Base-by-base conservation (phyloP, 1,140 invertebrate genomes). In the Drosophila equinoxialis region DNA sequence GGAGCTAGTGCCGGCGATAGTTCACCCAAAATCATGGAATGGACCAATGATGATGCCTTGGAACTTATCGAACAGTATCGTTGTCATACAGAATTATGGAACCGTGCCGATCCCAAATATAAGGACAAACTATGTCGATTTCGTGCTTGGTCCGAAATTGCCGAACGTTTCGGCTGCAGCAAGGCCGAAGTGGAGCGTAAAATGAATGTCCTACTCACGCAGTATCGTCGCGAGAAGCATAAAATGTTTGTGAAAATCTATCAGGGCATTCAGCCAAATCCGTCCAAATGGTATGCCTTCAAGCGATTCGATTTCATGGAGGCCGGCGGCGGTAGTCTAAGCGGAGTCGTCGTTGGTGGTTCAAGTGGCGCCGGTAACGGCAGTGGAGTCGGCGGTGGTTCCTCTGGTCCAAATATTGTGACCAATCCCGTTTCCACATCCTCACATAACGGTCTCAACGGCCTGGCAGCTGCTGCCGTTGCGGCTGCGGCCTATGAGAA, bases 181-280 rank as follows among this genome's bases (percentile, higher is more conserved):
- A 93, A 91, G 35, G 92, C 93, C 8, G 93, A 93, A 65, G 90
- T 93, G 20, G 93, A 93, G 68, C 93, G 93, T 33, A 93, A 93
- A 48, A 93, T 93, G 79, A 93, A 93, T 5, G 93, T 93, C 10
- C 74, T 93, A 30, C 91, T 93, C 6, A 93, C 93, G 11, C 93
- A 93, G 13, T 93, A 93, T 60, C 79, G 93, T 7, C 91, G 93
- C 11, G 93, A 93, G 70, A 93, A 93, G 61, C 93, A 93, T 51
- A 93, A 93, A 68, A 91, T 92, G 85, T 89, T 91, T 54, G 74
- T 92, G 6, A 91, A 91, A 70, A 73, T 91, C 59, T 91, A 92
- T 75, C 87, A 92, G 74, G 90, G 91, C 72, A 91, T 91, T 5
- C 83, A 91, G 69, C 90, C 90, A 48, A 90, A 91, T 83, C 90